These are phyloP conservation scores for Ursus arctos DNA, from an alignment of 2,113 vertebrate genomes.

Conservation along the genomic window DNA sequence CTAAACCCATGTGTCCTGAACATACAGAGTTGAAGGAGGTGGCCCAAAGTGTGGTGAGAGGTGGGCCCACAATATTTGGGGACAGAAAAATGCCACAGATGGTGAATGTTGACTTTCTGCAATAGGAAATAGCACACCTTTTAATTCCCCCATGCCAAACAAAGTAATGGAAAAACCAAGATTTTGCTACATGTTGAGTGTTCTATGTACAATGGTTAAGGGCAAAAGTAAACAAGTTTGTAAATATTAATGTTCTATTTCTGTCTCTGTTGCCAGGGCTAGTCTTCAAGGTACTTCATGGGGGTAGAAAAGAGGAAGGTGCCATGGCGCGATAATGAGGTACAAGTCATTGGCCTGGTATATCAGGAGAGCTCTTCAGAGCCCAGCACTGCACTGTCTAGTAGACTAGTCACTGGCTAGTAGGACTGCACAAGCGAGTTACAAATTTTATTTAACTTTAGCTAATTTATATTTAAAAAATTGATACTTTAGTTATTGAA, in stretches of 20 bases:
- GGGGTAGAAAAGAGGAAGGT: background rate
- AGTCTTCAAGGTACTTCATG: fast-evolving
- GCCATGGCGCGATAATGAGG: too few relatives aligned
- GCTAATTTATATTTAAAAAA: background rate
- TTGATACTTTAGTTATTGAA: background rate
- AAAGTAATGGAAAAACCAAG: background rate
- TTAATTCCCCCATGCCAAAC: background rate
- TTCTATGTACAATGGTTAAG: background rate
- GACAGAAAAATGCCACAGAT: background rate
- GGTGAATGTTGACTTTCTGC: background rate
- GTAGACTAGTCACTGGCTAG: background rate
- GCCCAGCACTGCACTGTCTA: background rate
- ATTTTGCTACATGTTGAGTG: background rate
- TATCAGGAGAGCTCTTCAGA: too few relatives aligned
- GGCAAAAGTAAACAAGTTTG: background rate
- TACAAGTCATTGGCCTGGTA: too few relatives aligned
- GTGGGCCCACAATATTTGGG: background rate
- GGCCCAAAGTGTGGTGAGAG: background rate
- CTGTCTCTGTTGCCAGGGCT: background rate
- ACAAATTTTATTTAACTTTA: background rate
- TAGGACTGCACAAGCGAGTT: background rate
- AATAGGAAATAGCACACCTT: background rate
- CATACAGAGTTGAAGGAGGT: background rate
- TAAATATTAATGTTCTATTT: background rate
- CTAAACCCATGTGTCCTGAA: background rate